Conservation (phyloP, 92 coral and sea anemone species). For the Bergia sp. region DNA sequence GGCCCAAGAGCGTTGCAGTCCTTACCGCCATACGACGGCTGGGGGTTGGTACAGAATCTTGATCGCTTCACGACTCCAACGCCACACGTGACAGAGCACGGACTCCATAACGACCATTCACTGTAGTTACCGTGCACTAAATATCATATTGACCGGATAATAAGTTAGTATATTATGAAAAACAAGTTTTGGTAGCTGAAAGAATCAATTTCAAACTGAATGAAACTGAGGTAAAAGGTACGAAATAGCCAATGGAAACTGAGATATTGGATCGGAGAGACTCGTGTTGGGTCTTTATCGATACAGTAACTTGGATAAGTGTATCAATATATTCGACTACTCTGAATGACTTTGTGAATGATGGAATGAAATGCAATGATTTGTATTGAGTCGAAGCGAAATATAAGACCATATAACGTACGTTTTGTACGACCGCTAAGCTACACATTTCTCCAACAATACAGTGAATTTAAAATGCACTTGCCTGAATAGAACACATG, state of each 20-base stretch:
- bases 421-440: no score
- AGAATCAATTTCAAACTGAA: not conserved
- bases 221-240: no score
- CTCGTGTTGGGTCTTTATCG: no score
- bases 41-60: conserved; percentile 91
- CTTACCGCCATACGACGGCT: conserved; percentile 89
- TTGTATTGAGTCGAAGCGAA: not conserved
- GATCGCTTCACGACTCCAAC: conserved; percentile 87
- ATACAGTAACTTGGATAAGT: no score
- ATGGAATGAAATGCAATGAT: not conserved
- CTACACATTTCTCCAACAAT: no score
- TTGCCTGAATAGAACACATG: no score
- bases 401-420: no score
- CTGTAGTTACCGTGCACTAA: conserved; percentile 90
- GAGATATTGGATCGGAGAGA: not conserved
- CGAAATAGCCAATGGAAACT: not conserved
- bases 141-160: not conserved
- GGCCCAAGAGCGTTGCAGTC: conserved; percentile 91
- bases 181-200: not conserved
- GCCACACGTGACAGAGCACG: conserved; percentile 98
- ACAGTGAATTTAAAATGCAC: no score
- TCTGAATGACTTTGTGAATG: no score
- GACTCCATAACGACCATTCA: conserved; percentile 96
- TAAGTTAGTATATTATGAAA: not conserved
- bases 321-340: no score